Evolutionary conservation across 2,797 vertebrate genomes (phyloP).

Genomic region (Lateolabrax maculatus): DNA sequence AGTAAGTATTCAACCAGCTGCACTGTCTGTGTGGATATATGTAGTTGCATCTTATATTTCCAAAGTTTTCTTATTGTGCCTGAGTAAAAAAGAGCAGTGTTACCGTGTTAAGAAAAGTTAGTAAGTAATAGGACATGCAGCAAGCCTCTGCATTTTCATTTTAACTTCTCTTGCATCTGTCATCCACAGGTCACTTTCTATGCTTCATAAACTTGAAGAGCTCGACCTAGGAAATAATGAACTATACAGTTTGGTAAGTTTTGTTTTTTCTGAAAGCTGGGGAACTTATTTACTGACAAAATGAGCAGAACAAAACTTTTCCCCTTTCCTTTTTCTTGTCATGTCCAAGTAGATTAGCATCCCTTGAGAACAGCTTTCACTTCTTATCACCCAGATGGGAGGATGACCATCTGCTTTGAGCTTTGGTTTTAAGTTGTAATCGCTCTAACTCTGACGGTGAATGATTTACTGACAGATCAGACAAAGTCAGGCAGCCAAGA

Average conservation of each 20-base stretch:
- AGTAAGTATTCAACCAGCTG: slow-evolving; percentile 88
- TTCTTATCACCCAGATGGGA: slow-evolving; percentile 69
- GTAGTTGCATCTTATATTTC: neutral
- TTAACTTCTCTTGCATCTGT: slow-evolving; percentile 11
- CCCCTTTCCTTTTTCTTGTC: slow-evolving; percentile 53
- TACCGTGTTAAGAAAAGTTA: neutral
- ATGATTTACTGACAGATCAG: slow-evolving; percentile 50
- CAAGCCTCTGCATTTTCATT: neutral
- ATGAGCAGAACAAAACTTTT: slow-evolving; percentile 31
- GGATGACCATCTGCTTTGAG: slow-evolving; percentile 68
- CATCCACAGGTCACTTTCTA: slow-evolving; percentile 90
- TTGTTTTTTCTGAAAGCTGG: neutral
- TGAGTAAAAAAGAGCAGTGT: neutral
- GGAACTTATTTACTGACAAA: slow-evolving; percentile 15
- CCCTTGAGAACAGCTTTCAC: slow-evolving; percentile 71
- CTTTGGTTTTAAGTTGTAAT: slow-evolving; percentile 71
- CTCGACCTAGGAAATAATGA: slow-evolving; percentile 99
- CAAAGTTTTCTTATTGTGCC: neutral
- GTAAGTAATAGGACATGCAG: neutral
- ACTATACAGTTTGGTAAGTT: slow-evolving; percentile 93
- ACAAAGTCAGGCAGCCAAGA: slow-evolving; percentile 24
- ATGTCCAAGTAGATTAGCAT: slow-evolving; percentile 63
- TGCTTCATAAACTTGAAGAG: slow-evolving; percentile 95
- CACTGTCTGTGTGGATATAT: neutral
- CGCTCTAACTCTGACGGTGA: slow-evolving; percentile 38